These are phyloP conservation scores for Serilophus lunatus DNA, from an alignment of 2,113 vertebrate species.

Conservation along the genomic window DNA sequence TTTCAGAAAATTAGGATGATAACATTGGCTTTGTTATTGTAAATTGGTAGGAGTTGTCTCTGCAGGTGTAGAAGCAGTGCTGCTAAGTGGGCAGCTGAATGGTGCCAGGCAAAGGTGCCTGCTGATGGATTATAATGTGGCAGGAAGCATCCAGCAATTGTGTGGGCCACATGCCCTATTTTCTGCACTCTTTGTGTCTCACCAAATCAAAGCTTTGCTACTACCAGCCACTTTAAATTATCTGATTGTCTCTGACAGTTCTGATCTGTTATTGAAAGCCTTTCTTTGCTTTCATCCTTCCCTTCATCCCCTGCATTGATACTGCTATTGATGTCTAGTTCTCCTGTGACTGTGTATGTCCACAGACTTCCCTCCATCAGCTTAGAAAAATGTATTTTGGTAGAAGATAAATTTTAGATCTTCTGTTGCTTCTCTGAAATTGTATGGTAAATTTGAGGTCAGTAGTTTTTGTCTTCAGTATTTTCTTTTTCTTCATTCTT, in stretches of 20 bases:
- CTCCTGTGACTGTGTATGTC: not conserved
- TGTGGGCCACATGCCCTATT: not conserved
- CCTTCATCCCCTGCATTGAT: not conserved
- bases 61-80: not conserved
- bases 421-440: not conserved
- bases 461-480: not conserved
- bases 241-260: not conserved
- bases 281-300: not conserved
- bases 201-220: not conserved
- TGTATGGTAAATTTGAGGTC: not conserved
- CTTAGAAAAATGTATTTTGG: not conserved
- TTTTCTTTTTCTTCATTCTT: not conserved
- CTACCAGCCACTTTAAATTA: not conserved
- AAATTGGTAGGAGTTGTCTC: not conserved
- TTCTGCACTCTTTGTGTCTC: not conserved
- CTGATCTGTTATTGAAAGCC: not conserved
- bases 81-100: not conserved
- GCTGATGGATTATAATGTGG: not conserved
- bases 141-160: not conserved
- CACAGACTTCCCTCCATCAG: not conserved
- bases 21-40: not conserved
- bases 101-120: not conserved
- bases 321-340: not conserved
- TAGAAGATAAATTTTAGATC: not conserved
- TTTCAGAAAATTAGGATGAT: not conserved